Evolutionary conservation across 2,113 vertebrate species (phyloP), one percentile per base, ranked within the genome.

Genomic region (Atrichornis clamosus): DNA sequence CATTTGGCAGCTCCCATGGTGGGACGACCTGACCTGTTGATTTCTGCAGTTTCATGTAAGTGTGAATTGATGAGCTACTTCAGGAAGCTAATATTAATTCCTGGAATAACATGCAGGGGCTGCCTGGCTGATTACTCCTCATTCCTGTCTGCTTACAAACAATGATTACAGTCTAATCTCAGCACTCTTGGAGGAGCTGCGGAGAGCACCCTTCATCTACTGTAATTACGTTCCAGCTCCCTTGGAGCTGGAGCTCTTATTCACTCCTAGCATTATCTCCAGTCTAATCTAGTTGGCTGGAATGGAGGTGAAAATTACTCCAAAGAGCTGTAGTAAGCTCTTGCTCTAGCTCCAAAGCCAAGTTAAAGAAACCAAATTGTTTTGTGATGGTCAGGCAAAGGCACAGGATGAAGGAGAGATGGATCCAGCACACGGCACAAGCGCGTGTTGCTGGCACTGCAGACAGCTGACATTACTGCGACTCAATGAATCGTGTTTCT

Each of bases 141-240:
- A 86, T 96, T 96, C 97, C 97, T 88, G 92, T 96, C 96, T 97
- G 97, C 97, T 97, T 97, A 97, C 97, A 97, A 97, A 97, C 97
- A 97, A 96, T 97, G 96, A 97, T 97, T 97, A 97, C 94, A 83
- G 90, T 85, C 96, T 97, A 97, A 97, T 97, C 94, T 97, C 97
- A 89, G 96, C 95, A 95, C 96, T 96, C 97, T 97, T 97, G 96
- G 96, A 96, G 86, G 84, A 96, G 95, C 87, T 95, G 87, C 1
- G 0, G 72, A 95, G 93, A 97, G 96, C 85, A 94, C 96, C 96
- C 97, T 97, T 97, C 97, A 97, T 96, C 97, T 90, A 58, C 55
- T 75, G 78, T 93, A 97, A 97, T 97, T 97, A 97, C 1, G 82
- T 90, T 92, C 94, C 93, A 86, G 96, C 95, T 96, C 95, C 90